These are phyloP conservation scores for Etheostoma spectabile DNA, from an alignment of 2,113 vertebrate species.

Conservation along the genomic window DNA sequence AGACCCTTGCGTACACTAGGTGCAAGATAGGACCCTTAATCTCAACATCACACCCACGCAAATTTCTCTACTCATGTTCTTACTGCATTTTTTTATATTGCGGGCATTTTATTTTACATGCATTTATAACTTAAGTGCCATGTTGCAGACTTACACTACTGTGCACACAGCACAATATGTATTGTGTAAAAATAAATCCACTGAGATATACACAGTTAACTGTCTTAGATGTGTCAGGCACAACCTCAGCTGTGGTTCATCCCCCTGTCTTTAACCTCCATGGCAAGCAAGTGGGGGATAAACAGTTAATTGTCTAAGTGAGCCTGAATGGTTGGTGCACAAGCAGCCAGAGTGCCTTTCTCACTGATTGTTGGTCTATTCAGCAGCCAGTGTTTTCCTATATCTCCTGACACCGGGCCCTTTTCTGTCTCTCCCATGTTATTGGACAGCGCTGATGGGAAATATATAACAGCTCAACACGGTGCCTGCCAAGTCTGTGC, in stretches of 20 bases:
- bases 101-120: neutral
- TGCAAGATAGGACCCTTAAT: neutral
- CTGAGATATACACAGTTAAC: neutral
- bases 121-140: neutral
- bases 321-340: constrained; percentile 32
- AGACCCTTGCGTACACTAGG: too few species aligned
- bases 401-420: constrained; percentile 53
- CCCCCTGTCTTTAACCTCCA: constrained; percentile 11
- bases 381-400: constrained; percentile 31
- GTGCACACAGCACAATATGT: neutral
- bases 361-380: constrained; percentile 44
- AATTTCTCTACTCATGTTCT: neutral
- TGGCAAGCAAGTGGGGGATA: constrained; percentile 4
- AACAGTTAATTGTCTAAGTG: constrained; percentile 54
- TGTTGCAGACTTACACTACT: neutral
- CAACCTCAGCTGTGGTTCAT: constrained; percentile 1
- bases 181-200: constrained; percentile 18
- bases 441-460: constrained; percentile 62
- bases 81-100: neutral
- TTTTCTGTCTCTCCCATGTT: constrained; percentile 58
- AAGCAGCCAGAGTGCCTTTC: constrained; percentile 34
- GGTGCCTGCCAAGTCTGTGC: constrained; percentile 59
- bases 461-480: constrained; percentile 68
- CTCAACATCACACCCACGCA: neutral
- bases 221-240: constrained; percentile 19